Percentiles rank a stretch among this genome's conserved stretches.
phyloP scores from a whole-genome alignment of 2,797 vertebrate genomes.

The Eupleurogrammus muticus region DNA sequence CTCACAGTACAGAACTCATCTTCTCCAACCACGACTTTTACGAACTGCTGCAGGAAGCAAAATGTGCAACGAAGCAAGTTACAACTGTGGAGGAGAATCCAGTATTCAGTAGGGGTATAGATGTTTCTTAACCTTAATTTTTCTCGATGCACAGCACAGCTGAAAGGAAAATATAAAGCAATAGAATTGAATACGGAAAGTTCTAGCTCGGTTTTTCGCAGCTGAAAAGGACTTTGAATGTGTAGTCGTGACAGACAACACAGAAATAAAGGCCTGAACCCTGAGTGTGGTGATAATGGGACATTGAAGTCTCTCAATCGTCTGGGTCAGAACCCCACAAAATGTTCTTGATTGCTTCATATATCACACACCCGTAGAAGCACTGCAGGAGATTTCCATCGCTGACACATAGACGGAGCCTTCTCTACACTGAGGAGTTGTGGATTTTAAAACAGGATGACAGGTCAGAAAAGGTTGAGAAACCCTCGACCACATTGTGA shows the following conservation, averaged over 20 bases:
- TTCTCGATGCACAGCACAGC: not conserved
- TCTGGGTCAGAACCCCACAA: not conserved
- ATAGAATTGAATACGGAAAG: constrained; percentile 2
- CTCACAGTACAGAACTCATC: no score
- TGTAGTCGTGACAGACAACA: not conserved
- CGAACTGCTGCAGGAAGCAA: not conserved
- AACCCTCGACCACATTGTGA: not conserved
- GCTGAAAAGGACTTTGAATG: not conserved
- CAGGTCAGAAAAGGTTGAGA: constrained; percentile 15
- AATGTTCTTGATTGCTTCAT: not conserved
- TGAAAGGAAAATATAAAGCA: constrained; percentile 10
- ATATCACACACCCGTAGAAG: not conserved
- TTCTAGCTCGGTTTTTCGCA: constrained; percentile 1
- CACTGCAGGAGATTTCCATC: not conserved
- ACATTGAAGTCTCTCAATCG: not conserved
- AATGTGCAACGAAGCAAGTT: not conserved
- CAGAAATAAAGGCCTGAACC: not conserved
- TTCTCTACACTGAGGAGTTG: not conserved
- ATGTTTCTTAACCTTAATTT: no score
- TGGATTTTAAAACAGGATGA: constrained; percentile 8
- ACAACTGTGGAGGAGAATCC: constrained; percentile 1
- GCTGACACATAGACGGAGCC: not conserved
- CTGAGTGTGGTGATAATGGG: not conserved
- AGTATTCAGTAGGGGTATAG: not conserved
- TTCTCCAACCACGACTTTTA: not conserved